Base-by-base conservation (phyloP, 2,113 vertebrate species). In the Anoura caudifer region DNA sequence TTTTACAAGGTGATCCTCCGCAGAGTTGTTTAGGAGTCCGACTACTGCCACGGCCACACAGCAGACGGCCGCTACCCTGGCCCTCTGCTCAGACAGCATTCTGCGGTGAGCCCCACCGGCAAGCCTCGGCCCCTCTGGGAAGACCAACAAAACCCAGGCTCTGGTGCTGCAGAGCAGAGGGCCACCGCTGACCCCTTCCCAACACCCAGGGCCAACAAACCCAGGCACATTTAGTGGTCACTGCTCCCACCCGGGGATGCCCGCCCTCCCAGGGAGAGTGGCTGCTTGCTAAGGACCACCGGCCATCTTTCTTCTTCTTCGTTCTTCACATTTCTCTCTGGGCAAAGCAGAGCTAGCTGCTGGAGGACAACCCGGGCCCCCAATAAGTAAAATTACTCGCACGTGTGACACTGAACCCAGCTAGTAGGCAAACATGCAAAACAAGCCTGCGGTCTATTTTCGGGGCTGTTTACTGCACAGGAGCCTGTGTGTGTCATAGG, bases 371-470 rank as follows among this genome's bases (percentile, higher is more conserved):
- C 52, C 54, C 28, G 36, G 43, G 33, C 47, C 61, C 61, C 13
- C 61, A 54, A 20, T n/a, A 47, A 88, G 69, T 28, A 33, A 76
- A 81, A 54, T 33, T 45, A 82, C n/a, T 80, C 26, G 61, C 2
- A 7, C 15, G 0, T 17, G 14, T 67, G 73, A 85, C 50, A 67
- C 28, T 7, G 17, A 87, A 83, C 7, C 15, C 7, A 12, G 65
- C 28, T 50, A 77, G 9, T 13, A 54, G 86, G 61, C 59, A 59
- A 45, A 86, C 89, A 84, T 0, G 12, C 26, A 14, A 36, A 87
- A 87, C 38, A 17, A 43, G 72, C 54, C 2, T 90, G 75, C 47
- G 76, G 76, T 95, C 63, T 73, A 41, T 84, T 67, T 93, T 85
- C 38, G 69, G 69, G 72, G 45, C 14, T 54, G 20, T 67, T 94